Conservation (phyloP, 1,140 invertebrate genomes). For the Bombus cullumanus region DNA sequence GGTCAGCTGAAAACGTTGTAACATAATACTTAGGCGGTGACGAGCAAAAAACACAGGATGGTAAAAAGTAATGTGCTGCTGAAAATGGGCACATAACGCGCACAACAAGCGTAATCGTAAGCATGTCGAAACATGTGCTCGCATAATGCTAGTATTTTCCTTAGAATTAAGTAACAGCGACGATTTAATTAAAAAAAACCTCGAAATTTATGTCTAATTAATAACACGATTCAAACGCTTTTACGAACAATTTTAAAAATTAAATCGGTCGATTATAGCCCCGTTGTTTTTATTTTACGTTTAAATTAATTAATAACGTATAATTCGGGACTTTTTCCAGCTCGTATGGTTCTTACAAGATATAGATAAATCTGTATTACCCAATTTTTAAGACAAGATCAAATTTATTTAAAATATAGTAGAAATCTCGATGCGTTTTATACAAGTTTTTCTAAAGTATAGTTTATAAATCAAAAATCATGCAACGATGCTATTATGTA, state of each 20-base stretch:
- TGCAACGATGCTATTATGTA: too few relatives aligned
- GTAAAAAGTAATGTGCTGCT: neutral
- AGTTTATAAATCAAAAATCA: too few relatives aligned
- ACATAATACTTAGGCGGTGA: neutral
- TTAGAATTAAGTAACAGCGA: neutral
- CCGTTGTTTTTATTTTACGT: neutral
- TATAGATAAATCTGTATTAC: too few relatives aligned
- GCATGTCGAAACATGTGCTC: neutral
- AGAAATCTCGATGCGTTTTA: too few relatives aligned
- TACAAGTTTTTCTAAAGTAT: too few relatives aligned
- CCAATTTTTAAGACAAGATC: too few relatives aligned
- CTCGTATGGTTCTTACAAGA: neutral
- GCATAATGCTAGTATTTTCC: neutral
- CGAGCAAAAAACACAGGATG: neutral
- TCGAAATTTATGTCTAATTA: neutral
- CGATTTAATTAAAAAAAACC: neutral
- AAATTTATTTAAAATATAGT: too few relatives aligned
- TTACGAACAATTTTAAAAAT: neutral
- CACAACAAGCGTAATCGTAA: neutral
- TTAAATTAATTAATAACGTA: neutral
- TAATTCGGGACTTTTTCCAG: neutral
- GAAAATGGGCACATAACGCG: neutral
- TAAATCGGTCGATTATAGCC: neutral
- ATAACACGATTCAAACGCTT: neutral
- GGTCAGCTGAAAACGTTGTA: neutral